phyloP scores from a whole-genome alignment of 2,888 invertebrate species.

The Cantharis rustica region DNA sequence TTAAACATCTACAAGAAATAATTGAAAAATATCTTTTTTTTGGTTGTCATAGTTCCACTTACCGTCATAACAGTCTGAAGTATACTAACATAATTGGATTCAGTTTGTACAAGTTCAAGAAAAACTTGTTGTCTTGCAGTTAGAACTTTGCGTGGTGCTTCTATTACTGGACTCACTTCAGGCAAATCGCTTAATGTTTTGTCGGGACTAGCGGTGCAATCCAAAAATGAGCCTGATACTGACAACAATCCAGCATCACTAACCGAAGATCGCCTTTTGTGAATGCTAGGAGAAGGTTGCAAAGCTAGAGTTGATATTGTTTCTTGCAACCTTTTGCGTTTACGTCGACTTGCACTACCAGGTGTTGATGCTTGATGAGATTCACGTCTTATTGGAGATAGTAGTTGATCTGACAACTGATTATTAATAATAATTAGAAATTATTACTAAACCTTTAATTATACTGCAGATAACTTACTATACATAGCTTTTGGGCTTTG shows the following conservation, averaged over 20 bases:
- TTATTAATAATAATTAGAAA: background rate
- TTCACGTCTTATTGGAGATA: slow-evolving; percentile 62
- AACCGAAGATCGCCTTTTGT: slow-evolving; percentile 84
- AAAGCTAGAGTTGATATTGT: slow-evolving; percentile 63
- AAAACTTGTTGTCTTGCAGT: slow-evolving; percentile 83
- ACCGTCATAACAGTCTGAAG: slow-evolving; percentile 91
- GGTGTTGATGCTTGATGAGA: slow-evolving; percentile 60
- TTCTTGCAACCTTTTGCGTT: slow-evolving; percentile 79
- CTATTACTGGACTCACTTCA: slow-evolving; percentile 52
- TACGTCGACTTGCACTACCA: slow-evolving; percentile 65
- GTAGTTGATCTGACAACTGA: slow-evolving; percentile 59
- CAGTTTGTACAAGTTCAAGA: slow-evolving; percentile 93
- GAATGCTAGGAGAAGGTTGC: slow-evolving; percentile 62
- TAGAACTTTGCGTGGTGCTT: slow-evolving; percentile 69
- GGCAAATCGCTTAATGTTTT: slow-evolving; percentile 46
- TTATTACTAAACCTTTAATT: too few species aligned
- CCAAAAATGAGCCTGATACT: slow-evolving; percentile 86
- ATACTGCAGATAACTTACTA: too few species aligned
- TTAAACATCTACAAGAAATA: slow-evolving; percentile 78
- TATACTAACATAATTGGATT: slow-evolving; percentile 96
- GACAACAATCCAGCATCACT: slow-evolving; percentile 85
- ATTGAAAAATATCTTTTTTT: background rate
- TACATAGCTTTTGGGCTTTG: too few species aligned
- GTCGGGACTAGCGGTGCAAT: slow-evolving; percentile 84
- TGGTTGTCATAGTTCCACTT: slow-evolving; percentile 45